Conservation (phyloP, 37 sponge, comb jelly and placozoan genomes). For the Cliona cf. orientalis region DNA sequence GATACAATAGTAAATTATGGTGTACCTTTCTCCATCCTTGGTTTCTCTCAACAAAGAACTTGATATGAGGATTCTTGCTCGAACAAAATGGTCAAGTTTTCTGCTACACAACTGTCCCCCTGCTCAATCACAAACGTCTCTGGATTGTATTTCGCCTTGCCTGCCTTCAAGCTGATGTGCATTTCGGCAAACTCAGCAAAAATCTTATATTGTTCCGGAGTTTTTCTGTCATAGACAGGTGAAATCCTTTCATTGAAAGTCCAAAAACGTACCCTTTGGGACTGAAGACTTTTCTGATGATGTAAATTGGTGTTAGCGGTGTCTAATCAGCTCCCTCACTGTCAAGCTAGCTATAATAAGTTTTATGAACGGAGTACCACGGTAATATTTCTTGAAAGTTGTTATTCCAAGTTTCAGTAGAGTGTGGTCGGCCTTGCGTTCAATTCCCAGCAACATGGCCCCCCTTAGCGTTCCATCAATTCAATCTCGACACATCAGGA, state of each 20-base stretch:
- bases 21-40: constrained; percentile 74
- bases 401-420: background rate
- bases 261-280: constrained; percentile 3
- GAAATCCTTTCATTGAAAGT: too few species aligned
- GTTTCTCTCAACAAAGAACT: constrained; percentile 57
- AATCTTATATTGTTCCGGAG: constrained; percentile 35
- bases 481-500: constrained; percentile 50
- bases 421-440: background rate
- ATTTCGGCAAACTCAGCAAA: constrained; percentile 53
- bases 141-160: constrained; percentile 30
- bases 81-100: constrained; percentile 25
- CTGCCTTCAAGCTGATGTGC: background rate
- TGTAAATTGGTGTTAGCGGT: background rate
- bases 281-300: background rate
- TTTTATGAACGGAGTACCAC: background rate
- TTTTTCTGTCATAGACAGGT: constrained; percentile 55
- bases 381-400: background rate
- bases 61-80: constrained; percentile 63
- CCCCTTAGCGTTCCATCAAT: constrained; percentile 76
- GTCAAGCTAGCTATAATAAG: background rate
- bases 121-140: constrained; percentile 34
- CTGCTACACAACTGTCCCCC: constrained; percentile 21
- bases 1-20: too few species aligned
- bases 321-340: background rate
- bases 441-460: constrained; percentile 43